Evolutionary conservation across 1,140 invertebrate species (phyloP).

Genomic region (Drosophila fuyamai): DNA sequence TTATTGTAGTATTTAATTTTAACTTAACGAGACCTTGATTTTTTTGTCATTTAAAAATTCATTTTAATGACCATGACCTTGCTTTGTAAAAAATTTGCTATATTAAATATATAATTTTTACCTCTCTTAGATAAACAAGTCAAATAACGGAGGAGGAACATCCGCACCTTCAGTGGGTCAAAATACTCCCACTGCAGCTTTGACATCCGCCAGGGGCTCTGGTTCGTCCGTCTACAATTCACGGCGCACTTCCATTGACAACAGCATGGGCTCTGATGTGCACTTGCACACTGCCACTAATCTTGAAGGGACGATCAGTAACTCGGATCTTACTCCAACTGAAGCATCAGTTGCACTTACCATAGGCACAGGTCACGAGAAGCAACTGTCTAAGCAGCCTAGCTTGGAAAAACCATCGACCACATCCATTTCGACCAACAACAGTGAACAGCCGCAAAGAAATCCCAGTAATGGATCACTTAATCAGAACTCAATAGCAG

Average conservation of each 20-base stretch:
- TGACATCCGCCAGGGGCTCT: conserved; percentile 74
- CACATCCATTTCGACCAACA: conserved; percentile 30
- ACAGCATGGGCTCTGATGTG: conserved; percentile 72
- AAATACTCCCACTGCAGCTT: conserved; percentile 67
- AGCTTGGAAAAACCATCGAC: conserved; percentile 67
- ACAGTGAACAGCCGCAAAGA: conserved; percentile 25
- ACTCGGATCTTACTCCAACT: conserved; percentile 51
- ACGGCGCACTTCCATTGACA: conserved; percentile 80
- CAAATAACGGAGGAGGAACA: conserved; percentile 37
- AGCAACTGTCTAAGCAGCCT: conserved; percentile 70
- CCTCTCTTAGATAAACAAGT: conserved; percentile 48
- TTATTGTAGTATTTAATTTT: no score
- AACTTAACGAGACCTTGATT: not conserved
- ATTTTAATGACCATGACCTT: no score
- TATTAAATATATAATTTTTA: not conserved
- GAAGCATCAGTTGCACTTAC: conserved; percentile 28
- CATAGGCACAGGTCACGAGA: conserved; percentile 28
- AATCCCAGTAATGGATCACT: conserved; percentile 66
- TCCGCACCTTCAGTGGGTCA: conserved; percentile 58
- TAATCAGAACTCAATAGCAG: conserved; percentile 77
- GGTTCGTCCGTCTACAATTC: conserved; percentile 83
- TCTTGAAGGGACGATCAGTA: conserved; percentile 44
- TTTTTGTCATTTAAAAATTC: not conserved
- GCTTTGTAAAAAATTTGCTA: not conserved
- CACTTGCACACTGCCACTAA: conserved; percentile 61